A percentile compares a stretch with the other conserved stretches of the same genome.
phyloP scores from a whole-genome alignment of 2,113 vertebrate genomes.

The Peucedramus taeniatus region DNA sequence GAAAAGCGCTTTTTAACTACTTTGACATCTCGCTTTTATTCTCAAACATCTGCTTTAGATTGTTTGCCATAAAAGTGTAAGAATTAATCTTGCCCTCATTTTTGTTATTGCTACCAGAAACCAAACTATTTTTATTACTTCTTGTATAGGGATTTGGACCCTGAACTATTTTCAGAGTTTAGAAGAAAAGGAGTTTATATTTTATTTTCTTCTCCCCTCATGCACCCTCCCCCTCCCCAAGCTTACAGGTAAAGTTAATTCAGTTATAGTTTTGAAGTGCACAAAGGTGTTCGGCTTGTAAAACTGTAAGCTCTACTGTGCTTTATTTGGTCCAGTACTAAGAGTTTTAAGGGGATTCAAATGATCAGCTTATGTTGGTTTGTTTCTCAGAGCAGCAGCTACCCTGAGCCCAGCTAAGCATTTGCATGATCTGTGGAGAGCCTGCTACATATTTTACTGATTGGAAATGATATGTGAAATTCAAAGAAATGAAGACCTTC shows the following conservation, averaged over 20 bases:
- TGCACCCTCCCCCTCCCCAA: neutral
- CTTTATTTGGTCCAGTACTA: neutral
- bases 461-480: conserved; percentile 27
- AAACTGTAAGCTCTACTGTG: neutral
- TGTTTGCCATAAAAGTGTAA: conserved; percentile 60
- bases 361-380: neutral
- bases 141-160: neutral
- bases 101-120: conserved; percentile 62
- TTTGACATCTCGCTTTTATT: conserved; percentile 52
- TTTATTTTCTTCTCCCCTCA: fast-evolving
- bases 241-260: neutral
- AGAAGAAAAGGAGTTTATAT: conserved; percentile 57
- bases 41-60: conserved; percentile 53
- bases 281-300: neutral
- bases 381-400: conserved; percentile 35
- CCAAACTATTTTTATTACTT: conserved; percentile 54
- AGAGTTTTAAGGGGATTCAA: neutral
- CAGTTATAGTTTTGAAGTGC: neutral
- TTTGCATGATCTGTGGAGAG: conserved; percentile 31
- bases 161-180: neutral
- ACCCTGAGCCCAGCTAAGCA: neutral
- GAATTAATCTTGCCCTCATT: conserved; percentile 42
- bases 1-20: conserved; percentile 27
- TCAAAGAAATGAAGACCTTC: neutral
- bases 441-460: conserved; percentile 30